Evolutionary conservation across 2,113 vertebrate species (phyloP), one percentile per base, ranked within the genome.

Genomic region (Eidolon helvum): DNA sequence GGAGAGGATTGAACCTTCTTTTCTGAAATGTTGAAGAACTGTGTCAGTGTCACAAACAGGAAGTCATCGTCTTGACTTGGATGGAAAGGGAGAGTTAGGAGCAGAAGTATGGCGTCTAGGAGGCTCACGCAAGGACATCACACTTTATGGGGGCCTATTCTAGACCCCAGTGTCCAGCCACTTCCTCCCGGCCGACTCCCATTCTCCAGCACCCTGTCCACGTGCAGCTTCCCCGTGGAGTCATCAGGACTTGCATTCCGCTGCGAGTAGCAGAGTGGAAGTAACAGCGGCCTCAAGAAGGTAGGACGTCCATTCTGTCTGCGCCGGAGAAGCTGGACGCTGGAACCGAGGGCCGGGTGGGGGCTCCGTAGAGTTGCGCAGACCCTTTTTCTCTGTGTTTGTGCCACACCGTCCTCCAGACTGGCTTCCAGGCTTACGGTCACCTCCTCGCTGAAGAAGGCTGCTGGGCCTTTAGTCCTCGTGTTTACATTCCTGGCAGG

Each of bases 381-480:
- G 15, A 24, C 0, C 57, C 75, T 28, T 61, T 53, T 68, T 48
- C 33, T 55, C 33, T 57, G 16, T 26, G 40, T 28, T 15, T 82
- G 48, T 30, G 40, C 72, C 43, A 0, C 35, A 1, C 11, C 3
- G 0, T 15, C 45, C 63, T 57, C 9, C 40, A 6, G 5, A 0
- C 55, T 57, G 87, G 55, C 87, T 35, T 53, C 21, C 30, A 26
- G 87, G 22, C 30, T 24, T 26, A 9, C 3, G 24, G 48, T 45
- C 15, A 11, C 48, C 45, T 43, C 86, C 53, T 63, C 33, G 82
- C 40, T 50, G 28, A 28, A 68, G 33, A 16, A 1, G 21, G 30
- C 53, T 63, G 69, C 82, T 2, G 90, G 35, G 38, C 35, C 89
- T 26, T 50, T 4, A 4, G 86, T 45, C 33, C 0, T 38, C 11